Conservation (phyloP, 2,113 vertebrate genomes). For the Hypocryptadius cinnamomeus region DNA sequence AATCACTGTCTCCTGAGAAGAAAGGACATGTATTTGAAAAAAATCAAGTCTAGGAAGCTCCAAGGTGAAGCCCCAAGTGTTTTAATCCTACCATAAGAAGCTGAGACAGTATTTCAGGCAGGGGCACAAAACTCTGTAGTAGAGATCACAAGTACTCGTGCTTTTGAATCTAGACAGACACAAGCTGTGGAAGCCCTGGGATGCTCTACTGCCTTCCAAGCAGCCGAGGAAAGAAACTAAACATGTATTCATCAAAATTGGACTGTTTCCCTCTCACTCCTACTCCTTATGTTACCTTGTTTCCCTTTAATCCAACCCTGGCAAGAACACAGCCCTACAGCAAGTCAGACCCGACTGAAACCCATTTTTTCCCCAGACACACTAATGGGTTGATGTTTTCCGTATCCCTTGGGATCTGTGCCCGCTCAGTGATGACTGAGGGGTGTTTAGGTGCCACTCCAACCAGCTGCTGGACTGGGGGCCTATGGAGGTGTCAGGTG, state of each 20-base stretch:
- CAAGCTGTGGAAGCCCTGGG: background rate
- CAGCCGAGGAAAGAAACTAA: background rate
- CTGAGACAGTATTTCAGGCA: background rate
- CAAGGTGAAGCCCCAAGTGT: background rate
- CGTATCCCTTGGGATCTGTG: background rate
- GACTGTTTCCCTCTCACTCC: background rate
- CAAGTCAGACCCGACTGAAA: background rate
- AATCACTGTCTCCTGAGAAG: background rate
- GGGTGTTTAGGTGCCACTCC: background rate
- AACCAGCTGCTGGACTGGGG: background rate
- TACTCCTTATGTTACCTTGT: background rate
- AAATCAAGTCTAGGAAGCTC: background rate
- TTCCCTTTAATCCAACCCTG: background rate
- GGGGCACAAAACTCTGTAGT: background rate
- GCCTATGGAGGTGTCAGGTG: background rate
- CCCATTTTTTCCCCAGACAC: rapidly evolving
- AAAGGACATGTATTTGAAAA: background rate
- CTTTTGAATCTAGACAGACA: background rate
- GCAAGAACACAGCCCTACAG: background rate
- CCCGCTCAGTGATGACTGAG: background rate
- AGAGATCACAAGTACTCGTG: background rate
- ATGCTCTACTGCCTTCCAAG: background rate
- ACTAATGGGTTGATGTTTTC: background rate
- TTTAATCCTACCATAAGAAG: background rate
- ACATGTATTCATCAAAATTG: background rate